Evolutionary conservation across 2,888 invertebrate species (phyloP), one percentile per base, ranked within the genome.

Genomic region (Azorinus chamasolen): DNA sequence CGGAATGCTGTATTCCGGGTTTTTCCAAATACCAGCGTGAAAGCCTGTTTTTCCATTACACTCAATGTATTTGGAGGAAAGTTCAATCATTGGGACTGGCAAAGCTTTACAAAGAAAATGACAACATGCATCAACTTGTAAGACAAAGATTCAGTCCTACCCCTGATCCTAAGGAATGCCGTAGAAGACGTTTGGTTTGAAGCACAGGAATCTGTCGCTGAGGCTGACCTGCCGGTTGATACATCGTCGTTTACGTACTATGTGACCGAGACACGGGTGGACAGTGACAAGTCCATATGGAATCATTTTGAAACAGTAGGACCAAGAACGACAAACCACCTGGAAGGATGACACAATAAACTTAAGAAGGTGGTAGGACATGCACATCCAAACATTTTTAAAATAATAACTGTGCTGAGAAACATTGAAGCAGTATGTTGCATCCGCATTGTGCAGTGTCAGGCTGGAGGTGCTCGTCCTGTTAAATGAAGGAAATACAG

Each of bases 21-120:
- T 5, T 82, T 83, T 48, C 79, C 73, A 8, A 61, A 54, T 12
- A 45, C 55, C 20, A 32, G 12, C 24, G 48, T 79, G n/a, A 68
- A 75, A 27, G 78, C 75, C 6, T 83, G 73, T 68, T 81, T 27
- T 83, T 83, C 57, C 79, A 83, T 45, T 81, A 63, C 48, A 72
- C 66, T 6, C 65, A 24, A 48, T 50, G 16, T n/a, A n/a, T n/a
- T n/a, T n/a, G n/a, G n/a, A n/a, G n/a, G n/a, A n/a, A n/a, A n/a
- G n/a, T n/a, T n/a, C 71, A 82, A 18, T 18, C 16, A 2, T 48
- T 55, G n/a, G 79, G 79, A 46, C 71, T 82, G 3, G 41, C 55
- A 27, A 41, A 16, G 2, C n/a, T n/a, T 24, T 71, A 70, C 64
- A 22, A 24, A 46, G 61, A 63, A 8, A 50, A 82, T 20, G 63